Conservation (phyloP, 2,797 vertebrate genomes). For the Falco biarmicus region DNA sequence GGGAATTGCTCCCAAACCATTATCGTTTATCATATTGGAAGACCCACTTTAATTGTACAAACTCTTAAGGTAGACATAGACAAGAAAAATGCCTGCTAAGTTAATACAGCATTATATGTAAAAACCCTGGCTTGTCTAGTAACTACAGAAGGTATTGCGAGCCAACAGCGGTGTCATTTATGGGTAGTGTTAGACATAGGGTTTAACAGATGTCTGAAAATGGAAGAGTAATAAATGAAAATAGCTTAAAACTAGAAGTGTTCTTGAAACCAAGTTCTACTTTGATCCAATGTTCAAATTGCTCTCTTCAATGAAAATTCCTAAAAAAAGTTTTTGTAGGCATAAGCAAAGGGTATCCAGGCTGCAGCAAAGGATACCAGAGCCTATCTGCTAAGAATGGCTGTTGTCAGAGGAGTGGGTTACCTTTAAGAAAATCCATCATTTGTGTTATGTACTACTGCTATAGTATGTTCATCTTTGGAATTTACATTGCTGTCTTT, state of each 20-base stretch:
- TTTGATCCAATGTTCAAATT: background rate
- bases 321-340: background rate
- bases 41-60: background rate
- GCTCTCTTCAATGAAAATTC: background rate
- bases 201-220: background rate
- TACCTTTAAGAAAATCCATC: background rate
- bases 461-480: background rate
- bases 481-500: background rate
- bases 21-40: background rate
- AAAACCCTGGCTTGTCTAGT: background rate
- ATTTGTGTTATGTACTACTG: background rate
- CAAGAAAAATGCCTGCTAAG: background rate
- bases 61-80: background rate
- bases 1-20: background rate
- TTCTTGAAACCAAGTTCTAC: background rate
- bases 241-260: background rate
- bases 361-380: background rate
- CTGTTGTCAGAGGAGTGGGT: background rate
- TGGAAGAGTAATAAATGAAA: background rate
- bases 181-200: background rate
- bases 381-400: background rate
- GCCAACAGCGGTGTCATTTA: background rate
- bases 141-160: background rate
- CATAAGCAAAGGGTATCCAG: background rate
- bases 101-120: background rate